Conservation (phyloP, 2,888 invertebrate species). For the Heliothis peltigera region DNA sequence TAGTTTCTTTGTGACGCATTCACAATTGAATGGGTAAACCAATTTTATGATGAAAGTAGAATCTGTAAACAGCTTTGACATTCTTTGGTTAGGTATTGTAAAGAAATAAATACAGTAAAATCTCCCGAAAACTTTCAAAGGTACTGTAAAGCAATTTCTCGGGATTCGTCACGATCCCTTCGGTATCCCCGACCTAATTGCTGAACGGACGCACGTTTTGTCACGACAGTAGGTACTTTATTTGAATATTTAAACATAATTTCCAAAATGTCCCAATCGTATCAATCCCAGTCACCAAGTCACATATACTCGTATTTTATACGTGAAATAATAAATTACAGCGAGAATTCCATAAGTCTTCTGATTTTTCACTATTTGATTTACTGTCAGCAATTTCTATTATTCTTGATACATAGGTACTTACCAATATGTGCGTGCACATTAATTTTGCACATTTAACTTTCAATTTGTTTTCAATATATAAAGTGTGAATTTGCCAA, state of each 20-base stretch:
- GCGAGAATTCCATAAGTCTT: background rate
- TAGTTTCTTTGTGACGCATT: too few species aligned
- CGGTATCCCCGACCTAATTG: slow-evolving; percentile 47
- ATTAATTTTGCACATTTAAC: too few species aligned
- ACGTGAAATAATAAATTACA: slow-evolving; percentile 10
- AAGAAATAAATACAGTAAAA: slow-evolving; percentile 12
- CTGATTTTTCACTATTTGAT: slow-evolving; percentile 1
- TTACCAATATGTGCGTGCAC: too few species aligned
- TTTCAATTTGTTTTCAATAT: slow-evolving; percentile 1
- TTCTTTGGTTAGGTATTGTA: slow-evolving; percentile 1
- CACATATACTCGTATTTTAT: background rate
- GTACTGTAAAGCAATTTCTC: slow-evolving; percentile 18
- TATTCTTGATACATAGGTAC: slow-evolving; percentile 1
- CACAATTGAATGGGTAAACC: too few species aligned
- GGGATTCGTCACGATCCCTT: slow-evolving; percentile 43
- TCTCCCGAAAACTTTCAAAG: slow-evolving; percentile 6
- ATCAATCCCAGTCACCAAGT: background rate
- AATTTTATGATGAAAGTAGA: too few species aligned
- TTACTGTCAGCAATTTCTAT: slow-evolving; percentile 3
- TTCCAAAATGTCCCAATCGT: slow-evolving; percentile 2
- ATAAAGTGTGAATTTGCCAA: slow-evolving; percentile 20
- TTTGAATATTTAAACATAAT: slow-evolving; percentile 39
- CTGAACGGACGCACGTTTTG: slow-evolving; percentile 24
- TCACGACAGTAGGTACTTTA: slow-evolving; percentile 23
- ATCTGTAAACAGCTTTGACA: background rate